These are phyloP conservation scores for Meda fulgida DNA, from an alignment of 2,797 vertebrate genomes.

Conservation along the genomic window DNA sequence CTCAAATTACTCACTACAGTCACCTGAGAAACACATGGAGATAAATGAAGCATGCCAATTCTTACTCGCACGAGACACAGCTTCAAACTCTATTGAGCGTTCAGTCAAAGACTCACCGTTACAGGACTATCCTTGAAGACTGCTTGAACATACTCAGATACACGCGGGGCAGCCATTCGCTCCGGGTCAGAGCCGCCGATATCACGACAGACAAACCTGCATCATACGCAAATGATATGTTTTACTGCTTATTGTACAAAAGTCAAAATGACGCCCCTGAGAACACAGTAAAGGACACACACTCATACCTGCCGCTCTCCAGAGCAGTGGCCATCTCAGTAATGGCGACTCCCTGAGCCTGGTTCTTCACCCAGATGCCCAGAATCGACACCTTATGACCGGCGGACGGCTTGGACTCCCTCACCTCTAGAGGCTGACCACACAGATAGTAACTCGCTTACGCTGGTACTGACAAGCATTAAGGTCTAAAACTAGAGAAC, in stretches of 20 bases:
- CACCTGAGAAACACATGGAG: slow-evolving; percentile 68
- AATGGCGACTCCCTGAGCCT: slow-evolving; percentile 65
- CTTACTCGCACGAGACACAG: not conserved
- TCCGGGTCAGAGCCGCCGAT: slow-evolving; percentile 85
- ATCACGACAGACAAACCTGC: slow-evolving; percentile 79
- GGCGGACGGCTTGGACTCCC: slow-evolving; percentile 70
- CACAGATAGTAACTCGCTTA: not conserved
- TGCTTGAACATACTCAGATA: slow-evolving; percentile 74
- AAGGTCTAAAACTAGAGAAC: not conserved
- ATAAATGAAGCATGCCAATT: not conserved
- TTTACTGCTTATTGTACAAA: not conserved
- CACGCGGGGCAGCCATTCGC: slow-evolving; percentile 82
- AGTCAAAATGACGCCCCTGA: not conserved
- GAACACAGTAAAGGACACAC: not conserved
- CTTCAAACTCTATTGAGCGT: not conserved
- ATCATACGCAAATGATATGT: not conserved
- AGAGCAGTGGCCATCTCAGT: slow-evolving; percentile 72
- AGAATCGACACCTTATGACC: slow-evolving; percentile 74
- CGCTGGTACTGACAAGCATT: not conserved
- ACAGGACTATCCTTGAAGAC: slow-evolving; percentile 78
- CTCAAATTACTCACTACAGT: slow-evolving; percentile 72
- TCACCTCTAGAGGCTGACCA: slow-evolving; percentile 78
- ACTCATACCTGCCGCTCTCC: slow-evolving; percentile 79
- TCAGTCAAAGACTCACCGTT: slow-evolving; percentile 60
- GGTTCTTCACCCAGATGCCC: slow-evolving; percentile 76